Conservation (phyloP, 2,113 vertebrate species). For the Myiopsitta monachus region DNA sequence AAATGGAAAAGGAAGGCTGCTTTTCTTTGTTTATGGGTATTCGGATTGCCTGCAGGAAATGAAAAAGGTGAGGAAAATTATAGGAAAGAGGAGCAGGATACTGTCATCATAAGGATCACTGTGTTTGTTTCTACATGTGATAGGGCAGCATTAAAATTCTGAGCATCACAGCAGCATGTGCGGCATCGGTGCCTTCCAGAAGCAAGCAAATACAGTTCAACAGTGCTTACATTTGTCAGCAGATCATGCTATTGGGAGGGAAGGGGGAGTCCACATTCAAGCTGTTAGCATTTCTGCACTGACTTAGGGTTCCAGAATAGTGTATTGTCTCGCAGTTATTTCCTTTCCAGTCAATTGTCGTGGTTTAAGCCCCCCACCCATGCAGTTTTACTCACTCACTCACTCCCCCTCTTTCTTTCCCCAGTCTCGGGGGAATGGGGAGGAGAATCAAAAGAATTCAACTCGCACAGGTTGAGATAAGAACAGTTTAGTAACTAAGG, state of each 20-base stretch:
- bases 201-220: neutral
- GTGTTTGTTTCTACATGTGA: neutral
- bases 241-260: neutral
- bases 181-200: neutral
- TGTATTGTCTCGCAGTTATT: conserved; percentile 6
- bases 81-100: neutral
- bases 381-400: no score
- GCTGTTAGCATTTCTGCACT: neutral
- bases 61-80: conserved; percentile 1
- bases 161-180: neutral
- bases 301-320: neutral
- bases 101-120: neutral
- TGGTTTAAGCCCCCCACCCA: no score
- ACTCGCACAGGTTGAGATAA: no score
- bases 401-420: no score
- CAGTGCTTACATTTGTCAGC: neutral
- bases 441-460: no score
- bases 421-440: no score
- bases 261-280: neutral
- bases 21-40: neutral
- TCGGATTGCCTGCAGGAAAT: neutral
- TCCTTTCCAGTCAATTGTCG: neutral
- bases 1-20: conserved; percentile 1
- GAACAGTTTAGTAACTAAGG: no score
- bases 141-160: conserved; percentile 8